phyloP scores from a whole-genome alignment of 2,797 vertebrate species.

The Ficedula albicollis region DNA sequence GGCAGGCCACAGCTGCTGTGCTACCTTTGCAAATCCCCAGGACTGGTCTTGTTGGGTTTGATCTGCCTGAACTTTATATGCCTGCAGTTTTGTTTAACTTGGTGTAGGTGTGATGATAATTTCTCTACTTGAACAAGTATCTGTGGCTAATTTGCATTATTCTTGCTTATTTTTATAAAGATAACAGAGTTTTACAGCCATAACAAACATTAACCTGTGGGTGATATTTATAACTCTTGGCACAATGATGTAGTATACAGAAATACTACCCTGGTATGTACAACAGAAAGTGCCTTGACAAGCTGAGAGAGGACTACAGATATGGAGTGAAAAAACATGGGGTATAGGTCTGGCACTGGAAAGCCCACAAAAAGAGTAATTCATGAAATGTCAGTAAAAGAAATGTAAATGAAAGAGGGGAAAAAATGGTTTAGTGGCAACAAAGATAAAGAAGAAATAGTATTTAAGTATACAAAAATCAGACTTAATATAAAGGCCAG shows the following conservation, averaged over 20 bases:
- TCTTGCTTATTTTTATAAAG: background rate
- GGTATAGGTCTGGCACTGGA: background rate
- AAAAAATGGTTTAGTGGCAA: background rate
- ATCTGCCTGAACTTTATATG: background rate
- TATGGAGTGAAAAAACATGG: background rate
- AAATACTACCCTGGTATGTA: background rate
- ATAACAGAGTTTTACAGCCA: background rate
- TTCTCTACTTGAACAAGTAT: background rate
- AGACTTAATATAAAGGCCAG: accelerated
- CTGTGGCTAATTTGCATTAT: background rate
- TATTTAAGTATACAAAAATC: background rate
- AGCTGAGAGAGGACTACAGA: background rate
- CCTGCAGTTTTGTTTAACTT: background rate
- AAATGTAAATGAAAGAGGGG: background rate
- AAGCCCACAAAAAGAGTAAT: background rate
- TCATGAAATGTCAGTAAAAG: background rate
- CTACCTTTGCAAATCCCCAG: background rate
- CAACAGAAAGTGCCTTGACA: background rate
- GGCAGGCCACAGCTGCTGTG: too few relatives aligned
- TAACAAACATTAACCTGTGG: background rate
- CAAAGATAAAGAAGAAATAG: background rate
- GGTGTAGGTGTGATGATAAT: background rate
- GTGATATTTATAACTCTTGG: background rate
- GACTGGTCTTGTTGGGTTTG: background rate
- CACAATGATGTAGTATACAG: background rate